A percentile compares a stretch with the other conserved stretches of the same genome.
phyloP scores from a whole-genome alignment of 2,888 invertebrate genomes.

The Tubulanus polymorphus region DNA sequence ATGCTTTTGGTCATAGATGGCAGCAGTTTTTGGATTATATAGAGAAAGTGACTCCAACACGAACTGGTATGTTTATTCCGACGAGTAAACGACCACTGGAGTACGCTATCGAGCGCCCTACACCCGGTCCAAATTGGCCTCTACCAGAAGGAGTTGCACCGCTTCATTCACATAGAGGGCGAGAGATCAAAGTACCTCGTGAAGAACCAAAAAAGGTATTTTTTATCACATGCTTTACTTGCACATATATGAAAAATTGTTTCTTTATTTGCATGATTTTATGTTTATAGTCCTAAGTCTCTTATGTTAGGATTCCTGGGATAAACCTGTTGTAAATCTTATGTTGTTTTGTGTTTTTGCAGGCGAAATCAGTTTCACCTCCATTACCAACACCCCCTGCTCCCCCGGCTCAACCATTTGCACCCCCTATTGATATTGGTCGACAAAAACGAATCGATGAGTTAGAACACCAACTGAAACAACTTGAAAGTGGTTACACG shows the following conservation, averaged over 20 bases:
- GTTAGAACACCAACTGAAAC: constrained; percentile 20
- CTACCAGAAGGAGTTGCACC: constrained; percentile 13
- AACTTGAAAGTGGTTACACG: constrained; percentile 22
- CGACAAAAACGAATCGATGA: constrained; percentile 13
- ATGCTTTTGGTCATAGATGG: constrained; percentile 30
- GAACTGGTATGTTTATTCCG: constrained; percentile 37
- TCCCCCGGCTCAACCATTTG: not conserved
- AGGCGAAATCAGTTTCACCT: too few relatives aligned
- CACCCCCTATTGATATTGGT: not conserved
- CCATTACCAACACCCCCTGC: too few relatives aligned
- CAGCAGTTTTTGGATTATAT: constrained; percentile 35
- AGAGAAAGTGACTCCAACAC: constrained; percentile 32
- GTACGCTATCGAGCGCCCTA: constrained; percentile 34
- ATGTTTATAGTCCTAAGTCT: too few relatives aligned
- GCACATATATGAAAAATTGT: too few relatives aligned
- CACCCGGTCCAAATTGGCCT: constrained; percentile 36
- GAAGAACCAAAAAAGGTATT: too few relatives aligned
- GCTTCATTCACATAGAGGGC: not conserved
- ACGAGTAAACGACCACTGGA: constrained; percentile 40
- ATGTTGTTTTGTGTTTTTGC: too few relatives aligned
- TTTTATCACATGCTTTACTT: too few relatives aligned
- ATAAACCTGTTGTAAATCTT: too few relatives aligned
- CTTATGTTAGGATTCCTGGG: too few relatives aligned
- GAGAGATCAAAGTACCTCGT: too few relatives aligned
- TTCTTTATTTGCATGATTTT: too few relatives aligned